Conservation (phyloP, 2,113 vertebrate species). For the Zapus hudsonius region DNA sequence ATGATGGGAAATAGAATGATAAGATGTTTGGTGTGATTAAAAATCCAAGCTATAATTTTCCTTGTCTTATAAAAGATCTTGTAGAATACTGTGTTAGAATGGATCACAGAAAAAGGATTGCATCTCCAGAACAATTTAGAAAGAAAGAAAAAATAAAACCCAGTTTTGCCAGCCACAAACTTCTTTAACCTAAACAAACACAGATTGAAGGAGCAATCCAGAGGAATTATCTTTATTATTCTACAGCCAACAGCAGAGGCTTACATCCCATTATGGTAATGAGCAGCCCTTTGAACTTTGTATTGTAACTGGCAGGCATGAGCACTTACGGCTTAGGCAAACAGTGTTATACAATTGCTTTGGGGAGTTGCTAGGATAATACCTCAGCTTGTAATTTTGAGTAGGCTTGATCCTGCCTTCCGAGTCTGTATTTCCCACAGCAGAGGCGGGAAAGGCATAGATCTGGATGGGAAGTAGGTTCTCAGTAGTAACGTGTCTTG, state of each 20-base stretch:
- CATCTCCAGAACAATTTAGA: slow-evolving; percentile 33
- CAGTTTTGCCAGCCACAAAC: neutral
- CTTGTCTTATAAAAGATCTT: slow-evolving; percentile 20
- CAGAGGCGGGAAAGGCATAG: slow-evolving; percentile 38
- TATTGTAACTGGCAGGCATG: slow-evolving; percentile 48
- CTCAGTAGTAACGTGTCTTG: neutral
- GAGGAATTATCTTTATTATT: slow-evolving; percentile 69
- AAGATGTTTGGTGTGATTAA: neutral
- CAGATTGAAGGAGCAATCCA: slow-evolving; percentile 63
- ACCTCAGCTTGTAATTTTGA: slow-evolving; percentile 69
- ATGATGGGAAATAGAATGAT: slow-evolving; percentile 22
- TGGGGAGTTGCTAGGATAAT: slow-evolving; percentile 74
- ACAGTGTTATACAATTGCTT: slow-evolving; percentile 67
- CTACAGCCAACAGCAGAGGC: slow-evolving; percentile 61
- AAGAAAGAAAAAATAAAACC: neutral
- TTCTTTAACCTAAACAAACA: slow-evolving; percentile 68
- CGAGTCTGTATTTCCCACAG: slow-evolving; percentile 57
- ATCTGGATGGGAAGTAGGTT: slow-evolving; percentile 36
- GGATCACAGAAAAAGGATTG: slow-evolving; percentile 3
- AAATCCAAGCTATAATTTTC: slow-evolving; percentile 19
- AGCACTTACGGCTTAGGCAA: slow-evolving; percentile 71
- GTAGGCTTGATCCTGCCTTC: slow-evolving; percentile 74
- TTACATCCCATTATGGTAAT: slow-evolving; percentile 72
- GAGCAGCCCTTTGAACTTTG: slow-evolving; percentile 75
- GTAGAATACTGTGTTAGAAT: slow-evolving; percentile 39